Base-by-base conservation (phyloP, 2,888 invertebrate species). In the Synanthedon myopaeformis region DNA sequence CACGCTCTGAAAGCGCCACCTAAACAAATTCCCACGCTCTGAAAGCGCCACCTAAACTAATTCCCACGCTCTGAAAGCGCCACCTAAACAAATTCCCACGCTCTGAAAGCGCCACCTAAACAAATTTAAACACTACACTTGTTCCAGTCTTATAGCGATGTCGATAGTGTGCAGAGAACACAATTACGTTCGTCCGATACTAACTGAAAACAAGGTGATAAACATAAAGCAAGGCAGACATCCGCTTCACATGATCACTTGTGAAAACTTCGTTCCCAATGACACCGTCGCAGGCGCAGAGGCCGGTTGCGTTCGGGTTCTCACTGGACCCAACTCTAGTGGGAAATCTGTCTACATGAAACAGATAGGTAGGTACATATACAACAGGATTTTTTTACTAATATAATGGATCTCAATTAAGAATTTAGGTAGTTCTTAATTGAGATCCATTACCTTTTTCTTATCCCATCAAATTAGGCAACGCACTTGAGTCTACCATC, bases 301-400 rank as follows among this genome's bases (percentile, higher is more conserved):
- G 0, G 79, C 83, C 6, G 90, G 90, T 13, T 77, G 84, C 11
- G 89, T 97, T 23, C 94, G 94, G 72, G 89, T 98, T 52, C 81
- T 97, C 5, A 96, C 95, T 0, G 97, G 97, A 0, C 95, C 97
- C 0, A 98, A 97, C 77, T 92, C 95, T 1, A 94, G 95, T 67
- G 98, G 98, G 3, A 98, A 98, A 79, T 97, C 95, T 57, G 91
- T 97, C 35, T 98, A 95, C 75, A 87, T 98, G 69, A 97, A 96
- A 78, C 96, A 96, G 84, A 82, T 88, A 82, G 85, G 84, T 83
- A 52, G 69, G 0, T 23, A 3, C 23, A 41, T 42, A n/a, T 41
- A 51, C 11, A 28, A 28, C 28, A 23, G 1, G 10, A 52, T 17
- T n/a, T n/a, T n/a, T n/a, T n/a, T n/a, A n/a, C n/a, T 23, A 23